Conservation (phyloP, 2,888 invertebrate species). For the Saturnia japonica region DNA sequence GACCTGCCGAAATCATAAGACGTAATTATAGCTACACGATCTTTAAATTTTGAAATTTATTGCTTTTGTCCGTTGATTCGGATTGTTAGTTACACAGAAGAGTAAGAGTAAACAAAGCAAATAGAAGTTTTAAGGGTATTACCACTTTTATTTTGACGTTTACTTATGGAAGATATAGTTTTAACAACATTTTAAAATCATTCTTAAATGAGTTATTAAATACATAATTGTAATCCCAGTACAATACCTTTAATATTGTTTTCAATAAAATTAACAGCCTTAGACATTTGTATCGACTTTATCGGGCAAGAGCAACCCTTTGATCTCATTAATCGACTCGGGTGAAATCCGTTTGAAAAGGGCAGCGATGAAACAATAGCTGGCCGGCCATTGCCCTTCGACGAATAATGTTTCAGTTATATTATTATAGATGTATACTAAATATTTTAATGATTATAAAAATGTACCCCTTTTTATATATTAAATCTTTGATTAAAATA, state of each 20-base stretch:
- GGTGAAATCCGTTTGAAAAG: slow-evolving; percentile 60
- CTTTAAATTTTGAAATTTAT: not conserved
- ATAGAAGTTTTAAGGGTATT: not conserved
- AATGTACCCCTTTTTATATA: not conserved
- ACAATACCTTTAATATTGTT: not conserved
- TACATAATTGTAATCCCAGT: not conserved
- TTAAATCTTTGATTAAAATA: too few relatives aligned
- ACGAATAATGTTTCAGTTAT: not conserved
- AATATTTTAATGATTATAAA: not conserved
- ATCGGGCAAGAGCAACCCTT: slow-evolving; percentile 53
- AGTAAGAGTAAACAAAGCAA: not conserved
- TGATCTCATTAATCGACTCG: slow-evolving; percentile 58
- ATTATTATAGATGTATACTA: not conserved
- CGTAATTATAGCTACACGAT: not conserved
- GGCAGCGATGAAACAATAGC: slow-evolving; percentile 49
- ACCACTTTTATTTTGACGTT: not conserved
- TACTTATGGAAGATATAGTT: not conserved
- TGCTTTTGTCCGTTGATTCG: not conserved
- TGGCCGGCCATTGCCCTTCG: slow-evolving; percentile 16
- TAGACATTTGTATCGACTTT: slow-evolving; percentile 40
- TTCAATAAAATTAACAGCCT: slow-evolving; percentile 20
- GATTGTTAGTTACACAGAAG: not conserved
- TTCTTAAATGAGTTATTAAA: too few relatives aligned
- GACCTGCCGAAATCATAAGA: not conserved
- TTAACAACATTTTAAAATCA: not conserved